phyloP scores from a whole-genome alignment of 2,113 vertebrate genomes.

The Numenius arquata region DNA sequence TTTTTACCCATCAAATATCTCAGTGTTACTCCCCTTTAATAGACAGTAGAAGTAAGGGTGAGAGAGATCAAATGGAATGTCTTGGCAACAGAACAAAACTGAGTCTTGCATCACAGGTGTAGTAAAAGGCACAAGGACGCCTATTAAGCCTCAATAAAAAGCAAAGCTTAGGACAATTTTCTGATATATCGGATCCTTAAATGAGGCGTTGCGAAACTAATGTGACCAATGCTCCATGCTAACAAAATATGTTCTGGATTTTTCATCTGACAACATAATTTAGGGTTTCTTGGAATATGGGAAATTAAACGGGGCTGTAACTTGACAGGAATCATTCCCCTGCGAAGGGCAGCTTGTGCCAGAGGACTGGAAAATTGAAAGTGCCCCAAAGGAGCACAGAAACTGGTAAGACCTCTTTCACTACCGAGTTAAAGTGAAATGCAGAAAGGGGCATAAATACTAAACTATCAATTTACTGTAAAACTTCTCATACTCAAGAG shows the following conservation, averaged over 20 bases:
- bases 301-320: not conserved
- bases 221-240: not conserved
- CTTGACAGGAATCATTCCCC: not conserved
- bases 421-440: not conserved
- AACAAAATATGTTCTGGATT: not conserved
- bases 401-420: not conserved
- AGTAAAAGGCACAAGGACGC: not conserved
- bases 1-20: not conserved
- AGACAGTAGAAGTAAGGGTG: not conserved
- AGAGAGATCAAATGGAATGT: not conserved
- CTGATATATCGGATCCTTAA: conserved; percentile 6
- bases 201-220: not conserved
- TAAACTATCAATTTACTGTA: not conserved
- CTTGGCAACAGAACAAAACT: not conserved
- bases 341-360: not conserved
- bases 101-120: not conserved
- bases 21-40: not conserved
- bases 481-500: not conserved
- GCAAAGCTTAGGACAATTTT: conserved; percentile 24
- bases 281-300: not conserved
- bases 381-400: not conserved
- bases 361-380: conserved; percentile 3
- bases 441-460: not conserved
- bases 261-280: conserved; percentile 1
- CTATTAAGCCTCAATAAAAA: conserved; percentile 5